phyloP scores from a whole-genome alignment of 2,888 invertebrate species.

The Agelastica alni region DNA sequence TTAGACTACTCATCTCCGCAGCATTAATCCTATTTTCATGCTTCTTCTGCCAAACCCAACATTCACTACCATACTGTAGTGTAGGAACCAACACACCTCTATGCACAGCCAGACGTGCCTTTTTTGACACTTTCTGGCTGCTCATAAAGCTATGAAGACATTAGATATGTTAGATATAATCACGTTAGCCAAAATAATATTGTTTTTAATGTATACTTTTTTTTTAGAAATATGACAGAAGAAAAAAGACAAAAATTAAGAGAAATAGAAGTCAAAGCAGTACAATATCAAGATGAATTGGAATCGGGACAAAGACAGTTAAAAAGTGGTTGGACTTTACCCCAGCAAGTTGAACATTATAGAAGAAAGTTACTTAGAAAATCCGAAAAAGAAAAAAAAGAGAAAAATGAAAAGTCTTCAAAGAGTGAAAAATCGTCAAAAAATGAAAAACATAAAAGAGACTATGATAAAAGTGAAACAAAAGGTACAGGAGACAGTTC shows the following conservation, averaged over 20 bases:
- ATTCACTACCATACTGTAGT: too few species aligned
- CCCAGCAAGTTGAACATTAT: slow-evolving; percentile 89
- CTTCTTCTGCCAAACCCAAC: too few species aligned
- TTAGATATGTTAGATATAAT: too few species aligned
- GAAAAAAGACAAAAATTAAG: slow-evolving; percentile 76
- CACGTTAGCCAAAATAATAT: too few species aligned
- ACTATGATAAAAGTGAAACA: slow-evolving; percentile 52
- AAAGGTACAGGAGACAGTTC: slow-evolving; percentile 45
- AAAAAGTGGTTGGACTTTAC: slow-evolving; percentile 74
- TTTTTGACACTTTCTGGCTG: too few species aligned
- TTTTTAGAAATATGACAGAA: slow-evolving; percentile 63
- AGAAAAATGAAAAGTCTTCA: slow-evolving; percentile 46
- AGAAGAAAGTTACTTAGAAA: slow-evolving; percentile 85
- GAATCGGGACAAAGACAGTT: slow-evolving; percentile 80
- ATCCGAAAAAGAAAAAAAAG: slow-evolving; percentile 56
- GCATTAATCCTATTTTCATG: too few species aligned
- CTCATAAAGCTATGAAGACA: too few species aligned
- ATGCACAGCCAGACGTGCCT: too few species aligned
- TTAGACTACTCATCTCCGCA: too few species aligned
- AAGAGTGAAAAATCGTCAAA: slow-evolving; percentile 46
- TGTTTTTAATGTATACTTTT: too few species aligned
- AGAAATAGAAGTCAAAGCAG: slow-evolving; percentile 93
- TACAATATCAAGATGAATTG: slow-evolving; percentile 95
- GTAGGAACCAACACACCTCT: too few species aligned
- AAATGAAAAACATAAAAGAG: slow-evolving; percentile 51